phyloP scores from a whole-genome alignment of 2,888 invertebrate genomes.

The Strigamia crassipes region DNA sequence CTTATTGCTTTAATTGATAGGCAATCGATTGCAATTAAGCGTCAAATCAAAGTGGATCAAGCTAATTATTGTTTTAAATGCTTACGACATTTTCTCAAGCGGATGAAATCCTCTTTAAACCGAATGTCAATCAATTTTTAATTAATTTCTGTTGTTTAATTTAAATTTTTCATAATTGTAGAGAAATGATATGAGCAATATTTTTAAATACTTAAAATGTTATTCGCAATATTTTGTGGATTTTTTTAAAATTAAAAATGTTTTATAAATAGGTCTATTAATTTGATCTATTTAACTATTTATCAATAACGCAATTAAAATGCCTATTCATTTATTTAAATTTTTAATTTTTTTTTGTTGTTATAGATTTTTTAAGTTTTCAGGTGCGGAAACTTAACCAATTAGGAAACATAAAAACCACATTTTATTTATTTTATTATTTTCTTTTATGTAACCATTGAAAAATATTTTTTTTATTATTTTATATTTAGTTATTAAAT shows the following conservation, averaged over 20 bases:
- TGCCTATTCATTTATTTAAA: too few relatives aligned
- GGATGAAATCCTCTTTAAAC: neutral
- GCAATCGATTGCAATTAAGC: neutral
- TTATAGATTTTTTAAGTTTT: too few relatives aligned
- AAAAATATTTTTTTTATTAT: slow-evolving; percentile 32
- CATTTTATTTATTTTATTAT: neutral
- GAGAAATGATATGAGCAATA: neutral
- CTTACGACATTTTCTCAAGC: neutral
- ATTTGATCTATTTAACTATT: too few relatives aligned
- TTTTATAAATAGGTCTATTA: too few relatives aligned
- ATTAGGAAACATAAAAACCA: neutral
- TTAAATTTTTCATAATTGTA: neutral
- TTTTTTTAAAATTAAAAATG: too few relatives aligned
- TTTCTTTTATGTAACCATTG: neutral
- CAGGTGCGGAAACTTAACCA: too few relatives aligned
- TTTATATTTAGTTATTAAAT: slow-evolving; percentile 44
- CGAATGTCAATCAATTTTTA: neutral
- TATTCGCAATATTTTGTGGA: too few relatives aligned
- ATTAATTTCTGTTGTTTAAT: neutral
- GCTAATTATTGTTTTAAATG: neutral
- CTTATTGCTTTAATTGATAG: neutral
- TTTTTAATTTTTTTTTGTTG: too few relatives aligned
- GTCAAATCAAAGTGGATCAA: slow-evolving; percentile 18
- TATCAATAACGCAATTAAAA: too few relatives aligned
- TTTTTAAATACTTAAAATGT: too few relatives aligned